Conservation (phyloP, 2,797 vertebrate species). For the Pangasius macronema region DNA sequence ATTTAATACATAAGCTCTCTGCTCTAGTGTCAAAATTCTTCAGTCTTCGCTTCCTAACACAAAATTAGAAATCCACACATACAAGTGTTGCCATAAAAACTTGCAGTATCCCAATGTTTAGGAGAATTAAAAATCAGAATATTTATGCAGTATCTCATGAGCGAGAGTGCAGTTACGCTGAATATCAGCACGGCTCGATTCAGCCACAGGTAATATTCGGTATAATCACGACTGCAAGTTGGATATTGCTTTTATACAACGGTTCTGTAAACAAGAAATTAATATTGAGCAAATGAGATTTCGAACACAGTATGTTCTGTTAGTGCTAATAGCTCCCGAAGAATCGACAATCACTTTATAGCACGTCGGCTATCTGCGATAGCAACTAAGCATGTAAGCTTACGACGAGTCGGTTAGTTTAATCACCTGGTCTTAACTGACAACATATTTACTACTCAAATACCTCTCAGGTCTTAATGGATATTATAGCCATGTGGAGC, state of each 20-base stretch:
- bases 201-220: background rate
- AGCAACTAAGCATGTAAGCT: no score
- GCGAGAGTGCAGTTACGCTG: background rate
- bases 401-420: no score
- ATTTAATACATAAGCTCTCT: background rate
- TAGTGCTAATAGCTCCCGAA: background rate
- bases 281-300: background rate
- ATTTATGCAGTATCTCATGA: background rate
- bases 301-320: background rate
- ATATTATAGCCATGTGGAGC: conserved; percentile 12
- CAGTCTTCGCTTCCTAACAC: no score
- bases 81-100: no score
- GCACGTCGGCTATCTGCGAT: background rate
- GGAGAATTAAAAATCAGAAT: no score
- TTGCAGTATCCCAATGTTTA: no score
- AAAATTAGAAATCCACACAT: no score
- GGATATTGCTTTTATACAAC: background rate
- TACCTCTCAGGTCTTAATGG: conserved; percentile 4
- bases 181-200: background rate
- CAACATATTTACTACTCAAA: no score
- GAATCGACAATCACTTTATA: background rate
- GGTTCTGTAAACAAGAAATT: background rate
- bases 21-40: no score
- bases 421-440: no score
- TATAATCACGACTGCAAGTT: background rate